Percentiles rank a stretch among this genome's conserved stretches.
These are phyloP conservation scores for Apaloderma vittatum DNA, from an alignment of 2,113 vertebrate species.

Conservation along the genomic window DNA sequence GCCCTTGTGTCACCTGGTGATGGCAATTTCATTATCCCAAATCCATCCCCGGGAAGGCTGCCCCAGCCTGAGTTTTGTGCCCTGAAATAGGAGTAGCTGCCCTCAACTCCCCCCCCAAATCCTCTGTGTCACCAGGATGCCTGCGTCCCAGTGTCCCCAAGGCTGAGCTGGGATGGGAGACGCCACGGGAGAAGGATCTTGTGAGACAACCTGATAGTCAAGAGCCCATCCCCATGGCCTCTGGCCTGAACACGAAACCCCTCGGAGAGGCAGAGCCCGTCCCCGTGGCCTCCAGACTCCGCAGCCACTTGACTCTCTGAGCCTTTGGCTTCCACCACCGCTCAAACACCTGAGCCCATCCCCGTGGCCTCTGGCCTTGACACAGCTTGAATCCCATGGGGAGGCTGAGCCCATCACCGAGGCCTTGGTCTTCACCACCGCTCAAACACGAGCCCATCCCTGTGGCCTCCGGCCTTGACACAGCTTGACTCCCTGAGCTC, in stretches of 20 bases:
- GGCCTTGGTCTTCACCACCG: no score
- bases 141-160: accelerated
- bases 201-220: accelerated
- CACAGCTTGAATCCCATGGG: no score
- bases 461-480: accelerated
- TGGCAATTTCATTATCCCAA: accelerated
- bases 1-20: accelerated
- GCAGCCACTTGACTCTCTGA: no score
- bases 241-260: no score
- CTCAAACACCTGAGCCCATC: no score
- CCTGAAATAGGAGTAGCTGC: accelerated
- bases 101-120: accelerated
- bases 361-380: accelerated
- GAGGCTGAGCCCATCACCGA: not conserved
- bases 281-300: no score
- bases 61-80: not conserved
- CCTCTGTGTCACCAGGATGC: accelerated
- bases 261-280: no score
- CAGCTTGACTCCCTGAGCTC: not conserved
- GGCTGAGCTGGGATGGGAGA: not conserved
- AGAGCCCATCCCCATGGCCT: no score
- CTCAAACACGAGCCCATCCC: no score
- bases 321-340: no score
- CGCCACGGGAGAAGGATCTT: accelerated
- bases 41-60: accelerated